Percentiles rank a stretch among this genome's conserved stretches.
phyloP scores from a whole-genome alignment of 1,140 invertebrate species.

The Brachionus koreanus region DNA sequence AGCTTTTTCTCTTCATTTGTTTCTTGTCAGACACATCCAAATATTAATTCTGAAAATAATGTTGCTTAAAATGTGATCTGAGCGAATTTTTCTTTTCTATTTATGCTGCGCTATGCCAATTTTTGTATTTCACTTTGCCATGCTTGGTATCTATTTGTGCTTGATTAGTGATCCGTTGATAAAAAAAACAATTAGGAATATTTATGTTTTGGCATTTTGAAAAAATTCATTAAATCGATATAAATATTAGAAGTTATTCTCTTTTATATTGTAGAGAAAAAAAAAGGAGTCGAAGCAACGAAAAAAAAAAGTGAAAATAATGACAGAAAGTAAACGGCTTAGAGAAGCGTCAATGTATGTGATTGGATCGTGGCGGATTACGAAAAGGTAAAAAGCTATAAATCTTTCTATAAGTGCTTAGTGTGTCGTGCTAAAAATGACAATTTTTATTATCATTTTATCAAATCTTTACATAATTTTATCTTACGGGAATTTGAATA shows the following conservation, averaged over 20 bases:
- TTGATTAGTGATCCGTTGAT: conserved; percentile 40
- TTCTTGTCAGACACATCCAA: background rate
- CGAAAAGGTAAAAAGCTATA: background rate
- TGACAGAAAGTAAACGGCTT: background rate
- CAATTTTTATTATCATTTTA: background rate
- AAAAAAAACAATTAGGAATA: conserved; percentile 37
- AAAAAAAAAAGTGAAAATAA: background rate
- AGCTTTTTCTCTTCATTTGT: background rate
- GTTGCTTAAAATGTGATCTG: background rate
- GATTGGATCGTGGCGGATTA: background rate
- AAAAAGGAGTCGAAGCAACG: background rate
- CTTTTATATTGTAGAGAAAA: background rate
- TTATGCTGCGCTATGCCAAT: background rate
- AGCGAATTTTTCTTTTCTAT: background rate
- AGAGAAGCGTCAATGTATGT: background rate
- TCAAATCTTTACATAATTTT: conserved; percentile 24
- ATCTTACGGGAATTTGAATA: conserved; percentile 36
- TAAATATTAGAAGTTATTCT: conserved; percentile 31
- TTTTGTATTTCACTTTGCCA: conserved; percentile 30
- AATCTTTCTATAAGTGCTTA: background rate
- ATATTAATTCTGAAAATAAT: background rate
- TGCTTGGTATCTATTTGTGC: conserved; percentile 34
- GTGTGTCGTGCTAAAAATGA: background rate
- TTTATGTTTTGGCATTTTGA: background rate
- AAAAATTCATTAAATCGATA: conserved; percentile 32